Evolutionary conservation across 2,113 vertebrate genomes (phyloP).

Genomic region (Centropristis striata): DNA sequence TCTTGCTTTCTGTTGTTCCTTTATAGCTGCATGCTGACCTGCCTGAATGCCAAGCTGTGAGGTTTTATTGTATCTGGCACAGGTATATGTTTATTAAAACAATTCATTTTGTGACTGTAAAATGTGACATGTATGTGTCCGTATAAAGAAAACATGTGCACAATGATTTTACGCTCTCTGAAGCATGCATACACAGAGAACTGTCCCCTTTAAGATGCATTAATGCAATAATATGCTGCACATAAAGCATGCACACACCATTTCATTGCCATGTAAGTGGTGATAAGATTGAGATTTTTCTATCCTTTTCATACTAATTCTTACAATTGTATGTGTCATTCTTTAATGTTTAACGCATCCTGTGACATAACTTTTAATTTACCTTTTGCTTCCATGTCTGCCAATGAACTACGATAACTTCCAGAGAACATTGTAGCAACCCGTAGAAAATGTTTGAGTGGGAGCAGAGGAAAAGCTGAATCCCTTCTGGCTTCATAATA

Average conservation of each 20-base stretch:
- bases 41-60: slow-evolving; percentile 2
- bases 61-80: slow-evolving; percentile 27
- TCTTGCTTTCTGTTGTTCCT: slow-evolving; percentile 29
- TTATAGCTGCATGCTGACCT: slow-evolving; percentile 30
- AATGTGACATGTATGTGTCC: neutral
- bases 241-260: neutral
- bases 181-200: neutral
- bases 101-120: slow-evolving; percentile 46
- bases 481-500: neutral
- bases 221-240: slow-evolving; percentile 9
- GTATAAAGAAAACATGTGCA: neutral
- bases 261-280: neutral
- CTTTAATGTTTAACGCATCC: neutral
- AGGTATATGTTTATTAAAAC: slow-evolving; percentile 44
- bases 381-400: neutral
- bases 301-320: too few relatives aligned
- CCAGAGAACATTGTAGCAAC: neutral
- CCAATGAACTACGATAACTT: neutral
- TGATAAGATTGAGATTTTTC: neutral
- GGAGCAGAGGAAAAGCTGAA: neutral
- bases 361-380: neutral
- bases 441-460: neutral
- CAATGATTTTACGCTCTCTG: neutral
- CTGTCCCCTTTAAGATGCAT: neutral
- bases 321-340: neutral